Base-by-base conservation (phyloP, 2,888 invertebrate species). In the Tortrix viridana region DNA sequence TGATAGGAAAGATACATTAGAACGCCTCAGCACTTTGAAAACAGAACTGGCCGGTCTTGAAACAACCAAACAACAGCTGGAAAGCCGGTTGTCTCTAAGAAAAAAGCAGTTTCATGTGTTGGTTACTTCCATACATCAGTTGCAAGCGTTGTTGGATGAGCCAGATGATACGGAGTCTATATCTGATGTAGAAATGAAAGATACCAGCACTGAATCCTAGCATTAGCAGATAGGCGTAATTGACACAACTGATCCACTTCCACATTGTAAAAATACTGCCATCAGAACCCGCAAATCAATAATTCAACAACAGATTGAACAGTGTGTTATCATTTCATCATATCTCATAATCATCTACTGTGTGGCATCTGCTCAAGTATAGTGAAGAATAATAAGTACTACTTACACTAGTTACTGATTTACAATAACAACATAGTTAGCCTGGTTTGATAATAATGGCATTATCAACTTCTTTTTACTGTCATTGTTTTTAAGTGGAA, bases 31-130 rank as follows among this genome's bases (percentile, higher is more conserved):
- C 49, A 93, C 93, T 14, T 88, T 97, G 14, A 95, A 96, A 77
- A 94, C 95, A 18, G 97, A 98, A 78, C 88, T 98, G 20, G 92
- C 93, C 19, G 93, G 92, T 62, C 88, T 98, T 56, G 93, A 95
- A 84, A 93, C 95, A 55, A 95, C 95, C 61, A 95, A 95, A 72
- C 94, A 95, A 43, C 94, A 95, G 67, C 84, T 97, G 64, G 96
- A 97, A 72, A 94, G 95, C 48, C 95, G 97, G 81, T 91, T 98
- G 67, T 95, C 97, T 67, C 93, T 96, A 77, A 92, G 98, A 59
- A 95, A 96, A 72, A 98, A 98, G 86, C 97, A 98, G 80, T 98
- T 98, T 74, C 95, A 97, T 81, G 96, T 98, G 7, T 85, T 98
- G 38, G 95, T 98, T 70, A 95, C 96, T 41, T 96, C 97, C 16